phyloP scores from a whole-genome alignment of 2,888 invertebrate species.

The Panzeria rudis region DNA sequence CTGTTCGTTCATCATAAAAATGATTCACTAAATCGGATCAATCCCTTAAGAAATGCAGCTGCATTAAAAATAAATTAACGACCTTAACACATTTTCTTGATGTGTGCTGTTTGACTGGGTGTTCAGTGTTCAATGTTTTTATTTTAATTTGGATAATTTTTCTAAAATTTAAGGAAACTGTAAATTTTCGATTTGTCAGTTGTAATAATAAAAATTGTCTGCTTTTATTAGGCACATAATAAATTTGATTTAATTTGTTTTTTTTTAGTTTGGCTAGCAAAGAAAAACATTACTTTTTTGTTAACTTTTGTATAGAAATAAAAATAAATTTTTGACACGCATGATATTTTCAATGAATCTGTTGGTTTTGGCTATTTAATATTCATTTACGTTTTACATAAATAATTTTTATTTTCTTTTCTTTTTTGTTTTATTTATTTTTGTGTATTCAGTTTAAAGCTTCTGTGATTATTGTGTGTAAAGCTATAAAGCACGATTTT shows the following conservation, averaged over 20 bases:
- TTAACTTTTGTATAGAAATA: slow-evolving; percentile 37
- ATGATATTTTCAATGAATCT: slow-evolving; percentile 55
- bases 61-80: slow-evolving; percentile 63
- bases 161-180: slow-evolving; percentile 31
- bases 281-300: slow-evolving; percentile 1
- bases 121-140: slow-evolving; percentile 25
- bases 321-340: slow-evolving; percentile 65
- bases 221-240: slow-evolving; percentile 60
- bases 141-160: slow-evolving; percentile 35
- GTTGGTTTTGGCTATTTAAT: slow-evolving; percentile 40
- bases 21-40: slow-evolving; percentile 37
- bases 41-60: slow-evolving; percentile 64
- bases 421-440: not conserved
- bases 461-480: slow-evolving; percentile 26
- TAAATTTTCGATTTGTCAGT: slow-evolving; percentile 72
- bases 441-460: slow-evolving; percentile 31
- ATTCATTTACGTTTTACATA: slow-evolving; percentile 30
- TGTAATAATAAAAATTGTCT: slow-evolving; percentile 69
- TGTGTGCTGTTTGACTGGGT: slow-evolving; percentile 7
- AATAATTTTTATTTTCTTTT: slow-evolving; percentile 27
- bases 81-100: slow-evolving; percentile 63
- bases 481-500: slow-evolving; percentile 40
- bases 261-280: not conserved
- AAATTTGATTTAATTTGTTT: slow-evolving; percentile 58
- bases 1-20: slow-evolving; percentile 24